Evolutionary conservation across 2,113 vertebrate genomes (phyloP), one percentile per base, ranked within the genome.

Genomic region (Rhinolophus ferrumequinum): DNA sequence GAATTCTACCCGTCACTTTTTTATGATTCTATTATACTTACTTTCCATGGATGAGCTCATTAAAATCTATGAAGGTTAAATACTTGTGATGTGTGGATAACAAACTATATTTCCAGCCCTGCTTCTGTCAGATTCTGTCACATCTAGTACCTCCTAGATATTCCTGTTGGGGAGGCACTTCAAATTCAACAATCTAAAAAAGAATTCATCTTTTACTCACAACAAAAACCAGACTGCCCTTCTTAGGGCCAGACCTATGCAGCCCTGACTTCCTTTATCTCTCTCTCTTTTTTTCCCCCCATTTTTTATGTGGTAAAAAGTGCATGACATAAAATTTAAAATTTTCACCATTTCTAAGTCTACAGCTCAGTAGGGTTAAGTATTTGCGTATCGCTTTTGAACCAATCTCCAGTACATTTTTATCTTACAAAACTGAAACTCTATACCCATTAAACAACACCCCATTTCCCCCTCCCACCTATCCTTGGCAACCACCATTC

Each of bases 371-470:
- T 26, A 80, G 56, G 19, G 5, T 77, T 82, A 28, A 79, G 41
- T 77, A 54, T 54, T 33, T 88, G 60, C 7, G 58, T 41, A 81
- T 16, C 41, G 22, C 38, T 26, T 16, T 67, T 47, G 21, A 81
- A 76, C 82, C 41, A 14, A 16, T 79, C 84, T 77, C 24, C 19
- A 84, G 62, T 76, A 82, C 8, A 18, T 76, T 69, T 83, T 83
- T 79, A 88, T 70, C 26, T 72, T 84, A 50, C 33, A 93, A 85
- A 88, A 93, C 38, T 52, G n/a, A 85, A 93, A 84, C 15, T 56
- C 19, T 28, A 38, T 24, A 60, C 18, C 21, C 44, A 64, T 60
- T 52, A 58, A 88, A 41, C n/a, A 85, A 33, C 28, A 86, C 72
- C 2, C 38, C 21, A 26, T 80, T 38, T 41, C 7, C 47, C 38